These are phyloP conservation scores for Lerema accius DNA, from an alignment of 1,140 invertebrate genomes.

Conservation along the genomic window DNA sequence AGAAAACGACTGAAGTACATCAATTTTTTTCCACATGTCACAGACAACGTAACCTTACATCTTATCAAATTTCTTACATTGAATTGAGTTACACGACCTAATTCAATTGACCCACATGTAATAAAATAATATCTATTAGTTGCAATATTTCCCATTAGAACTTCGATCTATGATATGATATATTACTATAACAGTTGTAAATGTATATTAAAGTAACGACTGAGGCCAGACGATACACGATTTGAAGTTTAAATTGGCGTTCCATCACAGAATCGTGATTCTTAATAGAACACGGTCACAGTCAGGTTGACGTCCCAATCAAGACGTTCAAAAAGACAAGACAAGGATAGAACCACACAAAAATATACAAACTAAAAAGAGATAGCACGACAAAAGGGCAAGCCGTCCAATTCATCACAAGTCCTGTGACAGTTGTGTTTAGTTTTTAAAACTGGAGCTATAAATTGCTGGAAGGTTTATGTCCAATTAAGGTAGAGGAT, in stretches of 20 bases:
- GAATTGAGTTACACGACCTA: too few species aligned
- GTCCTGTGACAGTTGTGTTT: slow-evolving; percentile 39
- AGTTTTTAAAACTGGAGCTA: slow-evolving; percentile 35
- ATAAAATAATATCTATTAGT: too few species aligned
- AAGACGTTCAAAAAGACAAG: slow-evolving; percentile 32
- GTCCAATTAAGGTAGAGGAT: slow-evolving; percentile 35
- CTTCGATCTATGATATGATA: too few species aligned
- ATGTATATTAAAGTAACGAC: slow-evolving; percentile 33
- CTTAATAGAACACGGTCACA: slow-evolving; percentile 46
- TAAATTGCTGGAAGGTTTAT: slow-evolving; percentile 40
- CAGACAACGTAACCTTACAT: too few species aligned
- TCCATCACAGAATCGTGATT: slow-evolving; percentile 45
- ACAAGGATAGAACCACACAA: slow-evolving; percentile 35
- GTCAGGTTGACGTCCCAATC: slow-evolving; percentile 63
- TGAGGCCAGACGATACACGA: slow-evolving; percentile 46
- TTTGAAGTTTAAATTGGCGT: slow-evolving; percentile 45
- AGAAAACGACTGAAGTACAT: too few species aligned
- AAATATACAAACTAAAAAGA: slow-evolving; percentile 27
- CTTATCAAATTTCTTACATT: too few species aligned
- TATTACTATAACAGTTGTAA: background rate
- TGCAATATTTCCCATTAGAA: too few species aligned
- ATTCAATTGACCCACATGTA: too few species aligned
- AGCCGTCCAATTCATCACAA: slow-evolving; percentile 40
- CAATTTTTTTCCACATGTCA: too few species aligned
- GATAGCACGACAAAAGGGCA: slow-evolving; percentile 31